Base-by-base conservation (phyloP, 2,113 vertebrate genomes). In the Opisthocomus hoazin region DNA sequence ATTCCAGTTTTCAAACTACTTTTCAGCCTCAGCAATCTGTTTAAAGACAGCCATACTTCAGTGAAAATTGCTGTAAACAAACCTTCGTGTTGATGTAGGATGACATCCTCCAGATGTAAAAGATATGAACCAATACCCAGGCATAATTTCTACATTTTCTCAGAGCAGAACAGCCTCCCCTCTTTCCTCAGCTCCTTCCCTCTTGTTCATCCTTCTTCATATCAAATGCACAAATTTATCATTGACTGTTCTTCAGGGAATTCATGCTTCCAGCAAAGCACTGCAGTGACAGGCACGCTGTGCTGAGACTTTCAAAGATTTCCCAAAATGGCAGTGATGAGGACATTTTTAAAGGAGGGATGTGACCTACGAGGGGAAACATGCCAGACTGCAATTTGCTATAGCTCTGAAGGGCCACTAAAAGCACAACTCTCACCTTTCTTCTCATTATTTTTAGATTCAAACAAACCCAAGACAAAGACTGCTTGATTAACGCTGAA, bases 261-360 rank as follows among this genome's bases (percentile, higher is more conserved):
- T 91, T 79, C 94, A 87, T 46, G 61, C 36, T 94, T 95, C 82
- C 71, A 89, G 68, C 69, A 92, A 90, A 94, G 70, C 24, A 48
- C 36, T 70, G 77, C 50, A 68, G 66, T 91, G 75, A 95, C 85
- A 96, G 56, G 87, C 91, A 96, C 21, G 10, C 57, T 60, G 57
- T 27, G 60, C 53, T 10, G 74, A 92, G 54, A 90, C 4, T 3
- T 50, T 77, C 56, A 85, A 84, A 90, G 60, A 80, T 93, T 96
- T 93, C 70, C 71, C 71, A 94, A 90, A 96, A 84, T 43, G 87
- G 70, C 87, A 69, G 39, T 56, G 94, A 78, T 60, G 43, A 90
- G 60, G 77, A 58, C 65, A 69, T 57, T 83, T 82, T 79, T 95
- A 84, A 97, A 95, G 76, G 45, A 89, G 77, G 24, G 24, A 69